A percentile compares a stretch with the other conserved stretches of the same genome.
Evolutionary conservation across 2,888 invertebrate genomes (phyloP).

Genomic region (Archips xylosteana): DNA sequence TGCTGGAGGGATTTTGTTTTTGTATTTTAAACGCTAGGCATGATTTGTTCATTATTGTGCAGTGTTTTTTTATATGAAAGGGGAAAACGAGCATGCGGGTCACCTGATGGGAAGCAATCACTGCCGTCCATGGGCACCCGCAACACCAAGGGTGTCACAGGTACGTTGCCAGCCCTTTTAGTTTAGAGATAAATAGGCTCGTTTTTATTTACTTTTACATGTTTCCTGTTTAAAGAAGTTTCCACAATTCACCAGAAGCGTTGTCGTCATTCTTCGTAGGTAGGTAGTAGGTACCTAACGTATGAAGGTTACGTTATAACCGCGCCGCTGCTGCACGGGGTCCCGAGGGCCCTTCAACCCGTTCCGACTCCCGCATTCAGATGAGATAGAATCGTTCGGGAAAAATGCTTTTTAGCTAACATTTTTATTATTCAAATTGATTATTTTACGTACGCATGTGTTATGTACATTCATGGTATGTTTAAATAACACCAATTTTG

Average conservation of each 20-base stretch:
- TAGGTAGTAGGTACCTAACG: conserved; percentile 11
- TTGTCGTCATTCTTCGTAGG: conserved; percentile 27
- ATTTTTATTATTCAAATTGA: conserved; percentile 31
- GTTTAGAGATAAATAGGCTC: too few relatives aligned
- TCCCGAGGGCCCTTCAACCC: conserved; percentile 53
- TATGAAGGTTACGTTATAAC: conserved; percentile 38
- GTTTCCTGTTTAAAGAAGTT: conserved; percentile 20
- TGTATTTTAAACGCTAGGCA: neutral
- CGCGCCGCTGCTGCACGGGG: conserved; percentile 20
- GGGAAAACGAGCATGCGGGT: too few relatives aligned
- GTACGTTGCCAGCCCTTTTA: too few relatives aligned
- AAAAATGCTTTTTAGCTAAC: conserved; percentile 23
- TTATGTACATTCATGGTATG: neutral
- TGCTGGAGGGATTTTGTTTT: neutral
- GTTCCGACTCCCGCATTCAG: conserved; percentile 54
- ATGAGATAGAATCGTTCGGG: conserved; percentile 54
- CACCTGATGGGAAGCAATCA: too few relatives aligned
- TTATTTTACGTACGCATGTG: conserved; percentile 3
- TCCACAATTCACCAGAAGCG: conserved; percentile 32
- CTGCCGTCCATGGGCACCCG: too few relatives aligned
- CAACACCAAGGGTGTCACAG: too few relatives aligned
- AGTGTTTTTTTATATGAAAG: too few relatives aligned
- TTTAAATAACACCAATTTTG: too few relatives aligned
- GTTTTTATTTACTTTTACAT: neutral
- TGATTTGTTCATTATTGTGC: neutral